phyloP scores from a whole-genome alignment of 1,140 invertebrate species.

The Pseudomyrmex concolor region DNA sequence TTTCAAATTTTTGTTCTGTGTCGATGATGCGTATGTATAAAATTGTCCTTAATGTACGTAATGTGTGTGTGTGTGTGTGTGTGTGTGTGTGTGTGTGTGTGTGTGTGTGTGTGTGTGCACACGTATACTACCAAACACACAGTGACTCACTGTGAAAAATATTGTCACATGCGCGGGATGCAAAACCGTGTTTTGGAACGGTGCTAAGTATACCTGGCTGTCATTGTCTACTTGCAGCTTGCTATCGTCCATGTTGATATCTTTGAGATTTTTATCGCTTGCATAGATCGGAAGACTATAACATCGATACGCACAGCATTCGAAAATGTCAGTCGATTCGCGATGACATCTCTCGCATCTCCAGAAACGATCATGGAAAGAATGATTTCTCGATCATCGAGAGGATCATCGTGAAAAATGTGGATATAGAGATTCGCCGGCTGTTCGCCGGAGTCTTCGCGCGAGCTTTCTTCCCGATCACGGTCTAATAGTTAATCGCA shows the following conservation, averaged over 20 bases:
- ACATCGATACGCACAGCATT: background rate
- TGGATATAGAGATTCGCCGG: background rate
- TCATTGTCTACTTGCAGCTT: conserved; percentile 71
- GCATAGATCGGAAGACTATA: conserved; percentile 18
- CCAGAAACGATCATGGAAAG: background rate
- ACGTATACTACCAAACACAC: conserved; percentile 38
- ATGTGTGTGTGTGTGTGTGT: background rate
- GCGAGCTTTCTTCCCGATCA: conserved; percentile 5
- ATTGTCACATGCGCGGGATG: conserved; percentile 56
- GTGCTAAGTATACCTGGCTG: conserved; percentile 71
- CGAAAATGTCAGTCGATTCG: background rate
- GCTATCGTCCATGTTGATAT: conserved; percentile 68
- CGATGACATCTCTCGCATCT: conserved; percentile 24
- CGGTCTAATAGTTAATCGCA: conserved; percentile 59
- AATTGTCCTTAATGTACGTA: too few species aligned
- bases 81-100: too few species aligned
- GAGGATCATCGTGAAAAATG: background rate
- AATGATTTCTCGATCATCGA: background rate
- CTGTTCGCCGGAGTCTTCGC: background rate
- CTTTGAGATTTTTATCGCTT: background rate
- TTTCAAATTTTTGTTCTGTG: too few species aligned
- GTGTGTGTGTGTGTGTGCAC: too few species aligned
- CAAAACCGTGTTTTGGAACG: conserved; percentile 53
- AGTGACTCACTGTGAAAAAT: conserved; percentile 53
- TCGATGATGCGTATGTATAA: too few species aligned